Evolutionary conservation across 2,888 invertebrate species (phyloP).

Genomic region (Drosophila peninsularis): DNA sequence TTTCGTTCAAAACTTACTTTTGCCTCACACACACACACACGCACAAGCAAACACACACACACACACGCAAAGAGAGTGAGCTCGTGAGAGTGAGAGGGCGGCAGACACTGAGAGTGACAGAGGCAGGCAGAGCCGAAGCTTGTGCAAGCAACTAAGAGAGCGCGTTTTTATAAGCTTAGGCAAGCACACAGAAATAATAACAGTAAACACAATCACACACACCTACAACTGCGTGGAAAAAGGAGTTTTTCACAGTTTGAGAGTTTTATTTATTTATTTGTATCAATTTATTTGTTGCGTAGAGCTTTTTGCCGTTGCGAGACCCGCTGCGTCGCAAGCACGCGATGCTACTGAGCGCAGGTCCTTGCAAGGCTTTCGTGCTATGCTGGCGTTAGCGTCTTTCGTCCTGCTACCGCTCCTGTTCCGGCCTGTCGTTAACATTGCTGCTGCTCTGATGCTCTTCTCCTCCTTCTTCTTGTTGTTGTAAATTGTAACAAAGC

Average conservation of each 20-base stretch:
- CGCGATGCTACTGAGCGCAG: conserved; percentile 78
- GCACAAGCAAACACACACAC: conserved; percentile 18
- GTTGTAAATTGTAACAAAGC: conserved; percentile 65
- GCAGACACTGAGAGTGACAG: conserved; percentile 1
- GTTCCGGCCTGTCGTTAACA: conserved; percentile 24
- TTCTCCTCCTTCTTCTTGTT: conserved; percentile 11
- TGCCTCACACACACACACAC: conserved; percentile 19
- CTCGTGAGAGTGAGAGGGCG: neutral
- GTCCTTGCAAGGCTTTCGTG: conserved; percentile 54
- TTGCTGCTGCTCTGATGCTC: conserved; percentile 8
- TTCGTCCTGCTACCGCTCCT: conserved; percentile 25
- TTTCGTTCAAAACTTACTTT: conserved; percentile 53
- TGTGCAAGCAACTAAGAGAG: conserved; percentile 5
- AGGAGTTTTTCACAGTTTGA: conserved; percentile 11
- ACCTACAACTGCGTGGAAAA: conserved; percentile 22
- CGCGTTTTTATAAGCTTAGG: conserved; percentile 35
- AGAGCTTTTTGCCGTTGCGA: conserved; percentile 45
- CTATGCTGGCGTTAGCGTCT: conserved; percentile 40
- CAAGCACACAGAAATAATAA: conserved; percentile 22
- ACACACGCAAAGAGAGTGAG: conserved; percentile 12
- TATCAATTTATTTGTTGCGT: conserved; percentile 1
- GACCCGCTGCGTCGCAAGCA: conserved; percentile 74
- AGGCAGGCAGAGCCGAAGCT: conserved; percentile 1
- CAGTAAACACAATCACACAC: conserved; percentile 12
- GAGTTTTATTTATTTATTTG: neutral